Conservation (phyloP, 2,113 vertebrate genomes). For the Cyprinodon brontotheroides region DNA sequence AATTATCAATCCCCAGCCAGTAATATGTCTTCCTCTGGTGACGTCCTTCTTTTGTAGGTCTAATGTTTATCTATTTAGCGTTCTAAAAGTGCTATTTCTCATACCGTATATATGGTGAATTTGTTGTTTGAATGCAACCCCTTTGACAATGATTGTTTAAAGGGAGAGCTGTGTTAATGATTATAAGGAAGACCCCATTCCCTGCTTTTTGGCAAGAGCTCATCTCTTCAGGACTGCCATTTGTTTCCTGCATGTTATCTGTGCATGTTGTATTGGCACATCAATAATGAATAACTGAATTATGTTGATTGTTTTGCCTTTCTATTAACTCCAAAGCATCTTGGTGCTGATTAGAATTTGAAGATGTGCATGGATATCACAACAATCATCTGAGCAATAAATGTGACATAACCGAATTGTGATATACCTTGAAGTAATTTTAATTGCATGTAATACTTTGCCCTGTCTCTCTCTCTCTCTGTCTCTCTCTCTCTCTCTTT, state of each 20-base stretch:
- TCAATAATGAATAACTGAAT: conserved; percentile 53
- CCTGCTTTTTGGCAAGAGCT: conserved; percentile 42
- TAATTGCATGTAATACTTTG: conserved; percentile 96
- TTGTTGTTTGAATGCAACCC: background rate
- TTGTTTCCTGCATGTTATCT: conserved; percentile 56
- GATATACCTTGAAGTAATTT: conserved; percentile 79
- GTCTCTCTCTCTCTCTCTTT: conserved; percentile 59
- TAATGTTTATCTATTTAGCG: conserved; percentile 2
- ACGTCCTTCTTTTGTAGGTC: conserved; percentile 7
- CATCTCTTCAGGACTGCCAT: conserved; percentile 44
- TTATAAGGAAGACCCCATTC: conserved; percentile 23
- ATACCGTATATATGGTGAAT: background rate
- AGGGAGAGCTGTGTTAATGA: conserved; percentile 27
- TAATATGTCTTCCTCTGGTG: conserved; percentile 26
- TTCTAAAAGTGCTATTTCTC: conserved; percentile 3
- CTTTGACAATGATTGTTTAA: background rate
- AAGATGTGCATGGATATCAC: conserved; percentile 71
- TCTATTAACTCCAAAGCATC: conserved; percentile 60
- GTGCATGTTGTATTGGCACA: conserved; percentile 64
- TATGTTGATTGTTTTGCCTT: conserved; percentile 48
- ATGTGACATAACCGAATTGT: conserved; percentile 74
- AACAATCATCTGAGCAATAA: conserved; percentile 56
- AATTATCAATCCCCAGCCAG: conserved; percentile 25
- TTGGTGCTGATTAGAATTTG: conserved; percentile 43
- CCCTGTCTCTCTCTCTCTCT: conserved; percentile 67